Conservation (phyloP, 2,888 invertebrate species). For the Formica aserva region DNA sequence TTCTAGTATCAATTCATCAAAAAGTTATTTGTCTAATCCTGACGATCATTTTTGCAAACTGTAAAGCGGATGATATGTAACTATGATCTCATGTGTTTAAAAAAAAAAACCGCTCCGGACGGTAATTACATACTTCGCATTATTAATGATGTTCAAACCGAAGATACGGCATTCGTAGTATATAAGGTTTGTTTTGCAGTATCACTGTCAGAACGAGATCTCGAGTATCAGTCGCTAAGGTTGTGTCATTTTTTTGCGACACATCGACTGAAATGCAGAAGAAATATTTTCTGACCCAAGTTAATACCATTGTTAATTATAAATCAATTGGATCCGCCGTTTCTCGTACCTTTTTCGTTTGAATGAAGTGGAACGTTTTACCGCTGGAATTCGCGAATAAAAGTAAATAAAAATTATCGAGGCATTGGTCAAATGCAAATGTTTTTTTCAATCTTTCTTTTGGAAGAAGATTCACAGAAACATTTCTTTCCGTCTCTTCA, state of each 20-base stretch:
- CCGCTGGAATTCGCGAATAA: not conserved
- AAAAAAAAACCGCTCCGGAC: not conserved
- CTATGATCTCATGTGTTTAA: not conserved
- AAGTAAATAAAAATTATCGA: constrained; percentile 24
- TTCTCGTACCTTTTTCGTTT: not conserved
- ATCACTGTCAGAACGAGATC: constrained; percentile 66
- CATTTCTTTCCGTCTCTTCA: constrained; percentile 55
- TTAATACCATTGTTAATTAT: constrained; percentile 13
- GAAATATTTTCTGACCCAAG: constrained; percentile 59
- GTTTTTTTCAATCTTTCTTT: constrained; percentile 20
- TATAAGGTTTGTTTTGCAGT: constrained; percentile 62
- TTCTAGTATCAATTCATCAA: not conserved
- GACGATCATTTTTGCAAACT: not conserved
- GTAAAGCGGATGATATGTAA: not conserved
- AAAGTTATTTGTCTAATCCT: not conserved
- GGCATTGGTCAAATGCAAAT: not conserved
- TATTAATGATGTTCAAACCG: constrained; percentile 37
- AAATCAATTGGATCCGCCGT: not conserved
- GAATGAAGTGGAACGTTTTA: not conserved
- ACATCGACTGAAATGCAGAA: constrained; percentile 42
- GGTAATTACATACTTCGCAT: not conserved
- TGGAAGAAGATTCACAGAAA: constrained; percentile 43
- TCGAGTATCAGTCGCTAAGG: constrained; percentile 70
- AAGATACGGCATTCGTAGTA: constrained; percentile 56
- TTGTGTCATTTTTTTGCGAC: constrained; percentile 63